Conservation (phyloP, 2,888 invertebrate genomes). For the Lochmaea crataegi region DNA sequence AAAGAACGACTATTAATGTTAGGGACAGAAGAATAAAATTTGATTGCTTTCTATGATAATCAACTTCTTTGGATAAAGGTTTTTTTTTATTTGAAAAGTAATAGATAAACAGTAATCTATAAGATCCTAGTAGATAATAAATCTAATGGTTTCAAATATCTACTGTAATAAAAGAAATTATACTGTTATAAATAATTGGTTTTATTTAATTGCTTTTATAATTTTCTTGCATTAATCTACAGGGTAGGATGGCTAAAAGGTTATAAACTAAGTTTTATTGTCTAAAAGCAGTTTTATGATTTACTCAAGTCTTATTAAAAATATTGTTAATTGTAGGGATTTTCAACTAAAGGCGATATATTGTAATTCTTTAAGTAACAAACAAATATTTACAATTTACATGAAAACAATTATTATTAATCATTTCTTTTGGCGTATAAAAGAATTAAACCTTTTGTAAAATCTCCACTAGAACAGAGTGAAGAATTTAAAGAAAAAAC, state of each 20-base stretch:
- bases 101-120: slow-evolving; percentile 1
- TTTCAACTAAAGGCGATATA: not conserved
- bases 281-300: slow-evolving; percentile 1
- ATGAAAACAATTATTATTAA: too few species aligned
- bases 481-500: too few species aligned
- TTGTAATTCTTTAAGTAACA: not conserved
- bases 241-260: slow-evolving; percentile 11
- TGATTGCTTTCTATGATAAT: not conserved
- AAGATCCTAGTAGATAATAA: not conserved
- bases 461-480: too few species aligned
- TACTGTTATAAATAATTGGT: not conserved
- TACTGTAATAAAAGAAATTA: not conserved
- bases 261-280: not conserved
- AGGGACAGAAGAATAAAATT: too few species aligned
- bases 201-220: not conserved
- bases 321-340: not conserved
- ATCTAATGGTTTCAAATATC: not conserved
- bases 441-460: too few species aligned
- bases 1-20: too few species aligned
- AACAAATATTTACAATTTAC: too few species aligned
- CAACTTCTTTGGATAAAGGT: too few species aligned
- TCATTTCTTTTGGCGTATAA: too few species aligned
- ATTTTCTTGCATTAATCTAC: slow-evolving; percentile 4
- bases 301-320: not conserved
- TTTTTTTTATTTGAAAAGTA: not conserved